Evolutionary conservation across 2,113 vertebrate genomes (phyloP).

Genomic region (Nothoprocta perdicaria): DNA sequence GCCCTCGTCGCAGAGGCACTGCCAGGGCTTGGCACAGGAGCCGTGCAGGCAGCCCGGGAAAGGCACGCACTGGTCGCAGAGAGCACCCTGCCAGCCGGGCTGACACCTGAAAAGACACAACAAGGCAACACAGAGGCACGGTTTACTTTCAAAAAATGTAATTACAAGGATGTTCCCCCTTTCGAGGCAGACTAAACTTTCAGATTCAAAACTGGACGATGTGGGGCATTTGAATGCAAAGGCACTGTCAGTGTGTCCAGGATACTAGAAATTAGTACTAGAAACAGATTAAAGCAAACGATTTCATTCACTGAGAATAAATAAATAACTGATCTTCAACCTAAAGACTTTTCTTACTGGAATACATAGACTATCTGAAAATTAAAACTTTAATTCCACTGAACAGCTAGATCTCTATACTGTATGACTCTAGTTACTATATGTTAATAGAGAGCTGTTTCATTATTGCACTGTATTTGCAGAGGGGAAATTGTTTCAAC

Average conservation of each 20-base stretch:
- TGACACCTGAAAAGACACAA: conserved; percentile 83
- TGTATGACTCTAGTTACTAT: background rate
- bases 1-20: conserved; percentile 90
- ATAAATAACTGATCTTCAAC: background rate
- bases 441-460: background rate
- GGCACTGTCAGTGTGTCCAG: background rate
- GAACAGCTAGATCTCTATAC: background rate
- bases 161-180: background rate
- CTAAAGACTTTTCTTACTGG: background rate
- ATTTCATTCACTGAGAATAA: background rate
- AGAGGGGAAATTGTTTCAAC: background rate
- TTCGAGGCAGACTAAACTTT: background rate
- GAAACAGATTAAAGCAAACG: background rate
- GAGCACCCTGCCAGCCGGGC: conserved; percentile 89
- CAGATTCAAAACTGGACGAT: background rate
- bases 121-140: background rate
- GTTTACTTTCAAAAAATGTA: conserved; percentile 19
- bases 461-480: background rate
- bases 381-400: background rate
- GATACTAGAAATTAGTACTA: background rate
- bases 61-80: conserved; percentile 88
- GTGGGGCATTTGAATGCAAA: background rate
- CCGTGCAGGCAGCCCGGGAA: conserved; percentile 89
- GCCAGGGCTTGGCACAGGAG: conserved; percentile 88
- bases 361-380: background rate